Base-by-base conservation (phyloP, 2,888 invertebrate species). In the Conchocele bisecta region DNA sequence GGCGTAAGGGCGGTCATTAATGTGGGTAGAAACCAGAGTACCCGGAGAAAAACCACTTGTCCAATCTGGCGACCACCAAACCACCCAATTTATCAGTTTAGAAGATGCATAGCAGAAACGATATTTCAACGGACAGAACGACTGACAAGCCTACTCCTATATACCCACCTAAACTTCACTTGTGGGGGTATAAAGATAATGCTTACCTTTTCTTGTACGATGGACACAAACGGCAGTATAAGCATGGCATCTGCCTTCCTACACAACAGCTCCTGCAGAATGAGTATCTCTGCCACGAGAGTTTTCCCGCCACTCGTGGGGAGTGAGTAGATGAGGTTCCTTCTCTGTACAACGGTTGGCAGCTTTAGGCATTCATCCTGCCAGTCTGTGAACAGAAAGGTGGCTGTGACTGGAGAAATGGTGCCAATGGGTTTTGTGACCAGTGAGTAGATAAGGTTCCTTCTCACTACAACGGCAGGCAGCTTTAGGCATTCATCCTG, bases 221-320 rank as follows among this genome's bases (percentile, higher is more conserved):
- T 95, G 6, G 98, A 96, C 15, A 99, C 97, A 93, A 95, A 99
- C 0, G 99, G 99, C 69, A 99, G 92, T 81, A 99, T 94, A 81
- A 99, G 95, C 24, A 99, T 91, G 13, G 94, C 96, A 93, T 98
- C 96, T 82, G 94, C 95, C 86, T 95, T 94, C 59, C 94, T 93
- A 78, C 95, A 95, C 11, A 98, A 91, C 6, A 98, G 92, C 92
- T 98, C 97, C 44, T 95, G 93, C 20, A 98, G 92, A 93, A 99
- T 97, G 51, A 99, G 92, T 69, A 99, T 95, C 92, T 99, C 99
- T 0, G 99, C 98, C 13, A 99, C 98, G 29, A 99, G 92, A 1
- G 99, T 99, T 75, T 99, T 99, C 0, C 98, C 99, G 1, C 98
- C 98, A 88, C 98, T 98, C 0, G 98, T 99, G 0, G 99, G 98